phyloP scores from a whole-genome alignment of 2,888 invertebrate species.

The Dermolepida albohirtum region DNA sequence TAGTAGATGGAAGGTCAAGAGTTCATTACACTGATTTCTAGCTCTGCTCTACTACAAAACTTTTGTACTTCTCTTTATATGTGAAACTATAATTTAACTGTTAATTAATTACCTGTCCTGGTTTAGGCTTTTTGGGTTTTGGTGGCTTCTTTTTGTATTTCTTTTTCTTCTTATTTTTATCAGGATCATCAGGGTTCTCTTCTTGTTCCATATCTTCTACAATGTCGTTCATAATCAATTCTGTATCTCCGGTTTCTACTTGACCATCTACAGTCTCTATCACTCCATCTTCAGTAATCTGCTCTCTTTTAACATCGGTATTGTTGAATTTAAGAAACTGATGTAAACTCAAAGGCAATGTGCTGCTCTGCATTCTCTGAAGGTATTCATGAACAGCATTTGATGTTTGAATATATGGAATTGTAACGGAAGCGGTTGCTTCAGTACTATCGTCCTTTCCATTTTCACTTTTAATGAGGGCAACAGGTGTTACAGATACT shows the following conservation, averaged over 20 bases:
- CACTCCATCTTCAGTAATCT: slow-evolving; percentile 66
- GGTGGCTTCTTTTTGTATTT: slow-evolving; percentile 85
- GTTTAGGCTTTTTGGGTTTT: slow-evolving; percentile 82
- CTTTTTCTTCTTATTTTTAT: slow-evolving; percentile 73
- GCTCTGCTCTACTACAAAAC: no score
- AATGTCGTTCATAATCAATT: slow-evolving; percentile 60
- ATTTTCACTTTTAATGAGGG: slow-evolving; percentile 66
- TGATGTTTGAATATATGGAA: slow-evolving; percentile 68
- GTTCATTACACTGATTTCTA: no score
- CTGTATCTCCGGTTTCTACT: slow-evolving; percentile 56
- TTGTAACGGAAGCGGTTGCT: slow-evolving; percentile 64
- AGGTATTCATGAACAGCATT: slow-evolving; percentile 68
- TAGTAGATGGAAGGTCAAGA: no score
- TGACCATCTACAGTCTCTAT: slow-evolving; percentile 66
- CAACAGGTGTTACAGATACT: slow-evolving; percentile 66
- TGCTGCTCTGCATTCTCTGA: slow-evolving; percentile 63
- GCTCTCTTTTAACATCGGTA: slow-evolving; percentile 69
- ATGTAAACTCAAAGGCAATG: slow-evolving; percentile 71
- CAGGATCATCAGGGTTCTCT: slow-evolving; percentile 59
- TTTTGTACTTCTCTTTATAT: no score
- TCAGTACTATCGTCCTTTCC: slow-evolving; percentile 53
- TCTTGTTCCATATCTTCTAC: slow-evolving; percentile 62
- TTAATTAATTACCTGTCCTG: slow-evolving; percentile 79
- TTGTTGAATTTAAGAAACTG: slow-evolving; percentile 76
- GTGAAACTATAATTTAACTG: no score